Conservation (phyloP, 2,888 invertebrate species). For the Stratiomys singularior region DNA sequence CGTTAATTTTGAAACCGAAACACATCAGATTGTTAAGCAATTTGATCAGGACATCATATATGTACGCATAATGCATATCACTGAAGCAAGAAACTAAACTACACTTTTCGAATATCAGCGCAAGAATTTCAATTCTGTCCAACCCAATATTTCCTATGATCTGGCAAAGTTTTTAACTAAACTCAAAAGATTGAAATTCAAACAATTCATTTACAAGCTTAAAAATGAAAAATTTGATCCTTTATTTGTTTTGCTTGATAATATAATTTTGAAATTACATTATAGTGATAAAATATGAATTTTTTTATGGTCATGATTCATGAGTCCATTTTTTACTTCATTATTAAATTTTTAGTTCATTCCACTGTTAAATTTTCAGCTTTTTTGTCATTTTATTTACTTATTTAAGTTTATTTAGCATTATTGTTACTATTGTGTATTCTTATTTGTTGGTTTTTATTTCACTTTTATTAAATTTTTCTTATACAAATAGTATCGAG, state of each 20-base stretch:
- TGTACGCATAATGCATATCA: too few species aligned
- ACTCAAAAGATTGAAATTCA: not conserved
- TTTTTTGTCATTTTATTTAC: not conserved
- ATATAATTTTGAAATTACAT: conserved; percentile 15
- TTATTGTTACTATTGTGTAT: conserved; percentile 30
- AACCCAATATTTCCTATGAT: too few species aligned
- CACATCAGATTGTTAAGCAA: too few species aligned
- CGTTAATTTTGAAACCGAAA: too few species aligned
- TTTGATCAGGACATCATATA: too few species aligned
- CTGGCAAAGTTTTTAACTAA: too few species aligned
- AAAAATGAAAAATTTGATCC: conserved; percentile 1
- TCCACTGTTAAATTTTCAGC: too few species aligned
- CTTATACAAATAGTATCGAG: conserved; percentile 49
- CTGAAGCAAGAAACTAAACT: too few species aligned
- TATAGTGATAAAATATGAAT: conserved; percentile 35
- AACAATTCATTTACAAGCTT: not conserved
- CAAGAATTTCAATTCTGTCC: too few species aligned
- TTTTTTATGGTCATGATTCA: conserved; percentile 9
- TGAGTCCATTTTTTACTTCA: not conserved
- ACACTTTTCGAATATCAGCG: too few species aligned
- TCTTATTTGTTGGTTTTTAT: conserved; percentile 11
- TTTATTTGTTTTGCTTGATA: conserved; percentile 31
- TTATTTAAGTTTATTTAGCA: not conserved
- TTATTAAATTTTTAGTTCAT: conserved; percentile 15
- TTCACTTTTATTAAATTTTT: conserved; percentile 28